A percentile compares a stretch with the other conserved stretches of the same genome.
Evolutionary conservation across 2,797 vertebrate species (phyloP).

Genomic region (Psittacula derbiana): DNA sequence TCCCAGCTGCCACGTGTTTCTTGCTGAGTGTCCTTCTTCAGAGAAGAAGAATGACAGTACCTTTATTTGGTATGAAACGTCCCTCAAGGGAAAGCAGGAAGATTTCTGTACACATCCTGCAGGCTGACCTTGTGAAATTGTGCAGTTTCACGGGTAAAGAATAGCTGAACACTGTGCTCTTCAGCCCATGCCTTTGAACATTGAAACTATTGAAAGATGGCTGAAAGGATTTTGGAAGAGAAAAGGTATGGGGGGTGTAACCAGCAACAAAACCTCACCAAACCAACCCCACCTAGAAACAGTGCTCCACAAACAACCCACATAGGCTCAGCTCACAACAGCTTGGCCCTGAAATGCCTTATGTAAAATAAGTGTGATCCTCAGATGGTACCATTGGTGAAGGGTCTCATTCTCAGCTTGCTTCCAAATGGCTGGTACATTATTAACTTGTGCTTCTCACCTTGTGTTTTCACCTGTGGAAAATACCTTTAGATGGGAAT

Average conservation of each 20-base stretch:
- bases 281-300: neutral
- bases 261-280: neutral
- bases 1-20: neutral
- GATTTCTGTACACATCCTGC: neutral
- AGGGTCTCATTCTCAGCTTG: neutral
- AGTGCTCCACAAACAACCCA: neutral
- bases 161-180: neutral
- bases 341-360: neutral
- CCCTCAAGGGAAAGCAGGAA: neutral
- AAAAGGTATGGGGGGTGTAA: accelerated
- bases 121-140: neutral
- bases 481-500: neutral
- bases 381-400: neutral
- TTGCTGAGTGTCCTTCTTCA: neutral
- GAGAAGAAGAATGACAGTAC: neutral
- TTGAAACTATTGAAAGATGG: neutral
- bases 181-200: neutral
- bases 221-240: neutral
- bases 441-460: neutral
- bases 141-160: neutral
- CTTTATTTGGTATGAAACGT: neutral
- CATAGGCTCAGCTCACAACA: neutral
- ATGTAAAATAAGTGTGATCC: neutral
- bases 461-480: neutral
- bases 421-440: neutral